A percentile compares a stretch with the other conserved stretches of the same genome.
These are phyloP conservation scores for Dipodomys merriami DNA, from an alignment of 2,113 vertebrate genomes.

Conservation along the genomic window DNA sequence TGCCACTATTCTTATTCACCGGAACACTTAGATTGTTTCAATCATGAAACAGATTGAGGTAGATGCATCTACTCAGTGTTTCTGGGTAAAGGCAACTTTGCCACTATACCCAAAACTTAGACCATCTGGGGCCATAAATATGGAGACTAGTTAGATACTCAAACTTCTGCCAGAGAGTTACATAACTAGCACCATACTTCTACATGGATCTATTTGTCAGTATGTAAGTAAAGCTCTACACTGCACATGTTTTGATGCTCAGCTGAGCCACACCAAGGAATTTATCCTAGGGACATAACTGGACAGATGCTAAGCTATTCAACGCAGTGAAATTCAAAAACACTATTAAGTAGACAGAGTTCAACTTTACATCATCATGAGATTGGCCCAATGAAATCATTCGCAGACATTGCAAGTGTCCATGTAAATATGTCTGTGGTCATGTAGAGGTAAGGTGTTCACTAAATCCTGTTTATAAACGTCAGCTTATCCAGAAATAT, in stretches of 20 bases:
- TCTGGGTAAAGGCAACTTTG: neutral
- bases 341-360: neutral
- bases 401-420: neutral
- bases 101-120: neutral
- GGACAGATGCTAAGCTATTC: neutral
- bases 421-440: neutral
- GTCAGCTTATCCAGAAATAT: slow-evolving; percentile 14
- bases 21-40: neutral
- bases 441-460: neutral
- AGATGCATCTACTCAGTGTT: neutral
- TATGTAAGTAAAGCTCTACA: slow-evolving; percentile 1
- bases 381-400: neutral
- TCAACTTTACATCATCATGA: neutral
- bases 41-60: neutral
- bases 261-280: neutral
- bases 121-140: neutral
- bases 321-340: neutral
- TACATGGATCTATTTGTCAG: neutral
- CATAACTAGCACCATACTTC: neutral
- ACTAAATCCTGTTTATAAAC: neutral
- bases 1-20: neutral
- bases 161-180: neutral
- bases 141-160: neutral
- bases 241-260: neutral
- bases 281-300: neutral